Evolutionary conservation across 2,888 invertebrate genomes (phyloP).

Genomic region (Rotaria magnacalcarata): DNA sequence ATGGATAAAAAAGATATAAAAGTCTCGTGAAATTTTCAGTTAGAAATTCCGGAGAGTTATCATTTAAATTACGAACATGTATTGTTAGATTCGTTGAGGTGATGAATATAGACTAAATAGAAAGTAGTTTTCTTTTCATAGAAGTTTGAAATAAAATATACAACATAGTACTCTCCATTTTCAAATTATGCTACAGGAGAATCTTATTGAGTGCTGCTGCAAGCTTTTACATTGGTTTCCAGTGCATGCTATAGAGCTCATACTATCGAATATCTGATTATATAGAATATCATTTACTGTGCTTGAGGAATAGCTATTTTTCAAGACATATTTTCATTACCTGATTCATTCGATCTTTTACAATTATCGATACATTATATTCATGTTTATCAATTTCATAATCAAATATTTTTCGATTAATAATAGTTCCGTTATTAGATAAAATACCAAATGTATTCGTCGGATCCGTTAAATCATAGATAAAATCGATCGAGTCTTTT

Average conservation of each 20-base stretch:
- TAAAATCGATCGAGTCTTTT: not conserved
- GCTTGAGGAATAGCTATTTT: too few species aligned
- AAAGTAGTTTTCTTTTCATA: too few species aligned
- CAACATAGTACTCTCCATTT: too few species aligned
- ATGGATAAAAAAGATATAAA: not conserved
- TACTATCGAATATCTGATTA: too few species aligned
- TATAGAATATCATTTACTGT: too few species aligned
- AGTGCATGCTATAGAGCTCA: too few species aligned
- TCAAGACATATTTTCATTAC: not conserved
- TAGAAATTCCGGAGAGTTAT: not conserved
- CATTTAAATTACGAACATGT: constrained; percentile 13
- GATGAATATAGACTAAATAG: not conserved
- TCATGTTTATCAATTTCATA: not conserved
- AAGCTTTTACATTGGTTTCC: too few species aligned
- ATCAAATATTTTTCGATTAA: not conserved
- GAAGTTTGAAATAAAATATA: too few species aligned
- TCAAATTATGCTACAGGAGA: too few species aligned
- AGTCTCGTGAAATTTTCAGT: not conserved
- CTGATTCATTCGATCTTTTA: not conserved
- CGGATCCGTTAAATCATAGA: not conserved
- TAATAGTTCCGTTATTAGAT: not conserved
- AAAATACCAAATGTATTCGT: not conserved
- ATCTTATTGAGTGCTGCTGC: too few species aligned
- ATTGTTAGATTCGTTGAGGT: not conserved
- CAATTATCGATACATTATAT: not conserved